These are phyloP conservation scores for Micromussa lordhowensis DNA, from an alignment of 92 coral and sea anemone species.

Conservation along the genomic window DNA sequence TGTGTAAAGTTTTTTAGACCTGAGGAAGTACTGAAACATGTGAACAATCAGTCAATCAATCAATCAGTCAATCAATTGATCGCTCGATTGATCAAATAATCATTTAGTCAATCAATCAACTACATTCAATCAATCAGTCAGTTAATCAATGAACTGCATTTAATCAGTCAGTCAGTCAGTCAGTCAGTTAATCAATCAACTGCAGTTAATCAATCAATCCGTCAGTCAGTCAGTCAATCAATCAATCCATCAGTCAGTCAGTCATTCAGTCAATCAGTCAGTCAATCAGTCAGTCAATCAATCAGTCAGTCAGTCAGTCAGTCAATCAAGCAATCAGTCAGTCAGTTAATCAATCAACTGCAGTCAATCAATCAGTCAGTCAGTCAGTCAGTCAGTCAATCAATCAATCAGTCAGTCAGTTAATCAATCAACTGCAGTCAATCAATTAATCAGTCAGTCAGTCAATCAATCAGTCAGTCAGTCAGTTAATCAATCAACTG, in stretches of 20 bases:
- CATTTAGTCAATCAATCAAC: background rate
- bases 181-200: background rate
- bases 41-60: background rate
- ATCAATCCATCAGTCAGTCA: background rate
- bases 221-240: background rate
- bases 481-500: background rate
- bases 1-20: too few species aligned
- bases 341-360: too few species aligned
- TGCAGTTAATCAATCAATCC: background rate
- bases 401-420: background rate
- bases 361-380: too few species aligned
- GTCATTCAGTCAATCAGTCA: background rate
- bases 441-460: background rate
- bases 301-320: too few species aligned
- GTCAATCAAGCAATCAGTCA: too few species aligned
- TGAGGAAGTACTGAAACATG: too few species aligned
- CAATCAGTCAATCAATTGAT: background rate
- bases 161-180: background rate
- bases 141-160: background rate
- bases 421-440: background rate
- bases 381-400: too few species aligned
- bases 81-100: background rate
- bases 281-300: background rate
- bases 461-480: too few species aligned
- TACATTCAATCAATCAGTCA: background rate